Evolutionary conservation across 2,797 vertebrate genomes (phyloP), one percentile per base, ranked within the genome.

Genomic region (Centropyge bicolor): DNA sequence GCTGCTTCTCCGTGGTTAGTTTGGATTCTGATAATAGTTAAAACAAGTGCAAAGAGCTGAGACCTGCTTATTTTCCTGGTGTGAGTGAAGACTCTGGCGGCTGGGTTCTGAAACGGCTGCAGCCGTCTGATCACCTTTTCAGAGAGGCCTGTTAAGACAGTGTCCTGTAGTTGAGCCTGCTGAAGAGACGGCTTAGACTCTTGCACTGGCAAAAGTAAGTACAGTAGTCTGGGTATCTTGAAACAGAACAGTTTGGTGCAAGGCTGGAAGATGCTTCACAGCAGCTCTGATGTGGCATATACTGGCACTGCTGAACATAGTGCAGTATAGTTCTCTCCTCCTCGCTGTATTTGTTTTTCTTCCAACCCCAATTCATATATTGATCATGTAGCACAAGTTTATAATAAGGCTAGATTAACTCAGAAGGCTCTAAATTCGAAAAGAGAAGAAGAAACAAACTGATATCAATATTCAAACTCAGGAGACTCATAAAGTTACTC

Each of bases 281-380:
- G 55, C 27, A 56, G 31, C 5, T 35, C 8, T 56, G 1, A 27
- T 35, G 31, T 11, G 27, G 20, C 27, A 31, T 31, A 31, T 31
- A 7, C 4, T 20, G 17, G 46, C 19, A 20, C 8, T n/a, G 48
- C 48, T 22, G 20, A 51, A 51, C 11, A 27, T 7, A 54, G 22
- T 27, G 13, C 51, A 52, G 12, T 27, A 27, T 54, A 27, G 11
- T 24, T 16, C 27, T 31, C 22, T 54, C 36, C 1, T 13, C 3
- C 36, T 54, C n/a, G 13, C 12, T 60, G 36, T 64, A 8, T 67
- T 22, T 72, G 16, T 60, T 31, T 43, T 20, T 72, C 52, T 27
- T 67, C 63, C 20, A 17, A n/a, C 36, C 59, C 10, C 52, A 6
- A 45, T 17, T 17, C 45, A 2, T 16, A 46, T 36, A 36, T 13